phyloP scores from a whole-genome alignment of 2,888 invertebrate species.

The Byasa hedistus region DNA sequence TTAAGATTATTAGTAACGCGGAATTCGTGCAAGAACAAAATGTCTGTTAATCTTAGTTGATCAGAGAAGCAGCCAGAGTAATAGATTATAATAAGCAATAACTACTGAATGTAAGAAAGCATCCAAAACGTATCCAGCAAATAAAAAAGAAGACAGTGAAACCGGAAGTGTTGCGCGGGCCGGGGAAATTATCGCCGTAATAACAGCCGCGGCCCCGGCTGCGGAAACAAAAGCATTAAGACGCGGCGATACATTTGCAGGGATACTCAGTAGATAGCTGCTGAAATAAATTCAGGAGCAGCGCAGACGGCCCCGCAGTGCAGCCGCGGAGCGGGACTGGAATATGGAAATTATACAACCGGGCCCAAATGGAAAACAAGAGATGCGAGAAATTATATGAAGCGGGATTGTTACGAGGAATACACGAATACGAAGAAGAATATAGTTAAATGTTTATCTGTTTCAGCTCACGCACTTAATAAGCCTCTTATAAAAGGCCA shows the following conservation, averaged over 20 bases:
- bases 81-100: too few relatives aligned
- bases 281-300: slow-evolving; percentile 13
- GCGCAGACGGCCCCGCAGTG: slow-evolving; percentile 1
- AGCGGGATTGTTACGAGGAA: not conserved
- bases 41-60: too few relatives aligned
- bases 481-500: too few relatives aligned
- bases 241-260: slow-evolving; percentile 1
- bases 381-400: slow-evolving; percentile 19
- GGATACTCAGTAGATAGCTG: slow-evolving; percentile 14
- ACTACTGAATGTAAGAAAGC: too few relatives aligned
- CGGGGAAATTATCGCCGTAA: not conserved
- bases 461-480: too few relatives aligned
- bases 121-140: too few relatives aligned
- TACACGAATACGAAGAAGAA: too few relatives aligned
- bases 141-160: not conserved
- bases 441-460: too few relatives aligned
- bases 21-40: too few relatives aligned
- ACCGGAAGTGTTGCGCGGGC: not conserved
- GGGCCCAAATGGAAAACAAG: slow-evolving; percentile 34
- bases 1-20: too few relatives aligned
- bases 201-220: not conserved
- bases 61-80: too few relatives aligned
- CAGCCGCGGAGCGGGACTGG: slow-evolving; percentile 33
- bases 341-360: slow-evolving; percentile 43
- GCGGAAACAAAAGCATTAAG: slow-evolving; percentile 11